Base-by-base conservation (phyloP, 1,140 invertebrate genomes). In the Drosophila sproati region DNA sequence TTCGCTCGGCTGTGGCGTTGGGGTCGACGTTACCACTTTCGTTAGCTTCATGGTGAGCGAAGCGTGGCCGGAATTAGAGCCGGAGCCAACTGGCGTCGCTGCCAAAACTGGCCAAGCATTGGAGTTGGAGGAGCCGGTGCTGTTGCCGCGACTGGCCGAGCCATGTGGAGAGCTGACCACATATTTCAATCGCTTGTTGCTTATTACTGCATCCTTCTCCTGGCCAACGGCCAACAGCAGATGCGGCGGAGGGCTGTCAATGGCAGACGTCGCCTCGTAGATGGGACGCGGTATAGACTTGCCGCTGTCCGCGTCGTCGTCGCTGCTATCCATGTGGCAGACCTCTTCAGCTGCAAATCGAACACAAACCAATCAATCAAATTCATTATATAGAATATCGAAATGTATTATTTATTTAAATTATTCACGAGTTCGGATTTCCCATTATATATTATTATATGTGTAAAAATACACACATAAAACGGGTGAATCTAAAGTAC, bases 261-360 rank as follows among this genome's bases (percentile, higher is more conserved):
- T 89, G 31, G 85, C 90, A 32, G 76, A 78, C 2, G 90, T 76
- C 31, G 82, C 83, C 56, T 92, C 91, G 59, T 86, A 92, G 55
- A 73, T 78, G 37, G 91, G 91, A 34, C 83, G 80, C 54, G 91
- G 91, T 67, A 92, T 91, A 4, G 91, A 92, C 51, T 86, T 83
- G 29, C 63, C 48, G 55, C 91, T 91, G 41, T 92, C 91, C 10
- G 10, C 10, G 70, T 77, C 82, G 71, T 82, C 85, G 55, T 82
- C 82, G 51, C 69, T 83, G 54, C 80, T 91, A 48, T 90, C 87
- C 45, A 80, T 77, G 45, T 68, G 28, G n/a, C 3, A 0, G 12
- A 8, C n/a, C 10, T 63, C n/a, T 12, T 52, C 31, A n/a, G 6
- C 61, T 63, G 35, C 7, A 29, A 52, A 39, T 5, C 1, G 34